Percentiles rank a stretch among this genome's conserved stretches.
phyloP scores from a whole-genome alignment of 2,888 invertebrate species.

The Dexiosoma caninum region DNA sequence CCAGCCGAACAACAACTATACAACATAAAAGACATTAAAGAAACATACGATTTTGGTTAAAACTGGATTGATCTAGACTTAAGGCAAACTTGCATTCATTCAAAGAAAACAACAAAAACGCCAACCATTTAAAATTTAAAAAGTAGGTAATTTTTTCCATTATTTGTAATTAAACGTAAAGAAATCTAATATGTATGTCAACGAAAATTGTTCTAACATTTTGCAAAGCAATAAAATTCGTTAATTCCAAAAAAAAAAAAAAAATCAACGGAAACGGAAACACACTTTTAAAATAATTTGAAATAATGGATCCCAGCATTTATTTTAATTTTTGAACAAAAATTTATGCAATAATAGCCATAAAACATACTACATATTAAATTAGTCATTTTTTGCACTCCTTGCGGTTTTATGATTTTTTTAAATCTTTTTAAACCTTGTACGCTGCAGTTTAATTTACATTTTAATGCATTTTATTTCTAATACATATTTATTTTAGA shows the following conservation, averaged over 20 bases:
- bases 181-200: too few relatives aligned
- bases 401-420: too few relatives aligned
- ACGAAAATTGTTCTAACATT: conserved; percentile 13
- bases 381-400: too few relatives aligned
- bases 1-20: background rate
- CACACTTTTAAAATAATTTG: conserved; percentile 12
- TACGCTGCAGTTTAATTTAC: background rate
- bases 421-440: too few relatives aligned
- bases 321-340: background rate
- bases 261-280: conserved; percentile 51
- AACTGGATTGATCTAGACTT: conserved; percentile 47
- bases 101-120: conserved; percentile 16
- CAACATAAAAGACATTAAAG: conserved; percentile 21
- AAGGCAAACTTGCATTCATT: conserved; percentile 22
- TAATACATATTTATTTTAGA: too few relatives aligned
- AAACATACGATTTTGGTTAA: conserved; percentile 37
- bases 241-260: conserved; percentile 3
- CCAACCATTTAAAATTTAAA: conserved; percentile 1
- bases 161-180: background rate
- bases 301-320: background rate
- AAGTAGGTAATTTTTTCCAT: conserved; percentile 14
- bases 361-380: background rate
- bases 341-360: background rate
- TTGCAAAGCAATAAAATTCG: background rate
- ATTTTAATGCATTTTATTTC: background rate